Conservation (phyloP, 2,113 vertebrate species). For the Phrynosoma blainvillii region DNA sequence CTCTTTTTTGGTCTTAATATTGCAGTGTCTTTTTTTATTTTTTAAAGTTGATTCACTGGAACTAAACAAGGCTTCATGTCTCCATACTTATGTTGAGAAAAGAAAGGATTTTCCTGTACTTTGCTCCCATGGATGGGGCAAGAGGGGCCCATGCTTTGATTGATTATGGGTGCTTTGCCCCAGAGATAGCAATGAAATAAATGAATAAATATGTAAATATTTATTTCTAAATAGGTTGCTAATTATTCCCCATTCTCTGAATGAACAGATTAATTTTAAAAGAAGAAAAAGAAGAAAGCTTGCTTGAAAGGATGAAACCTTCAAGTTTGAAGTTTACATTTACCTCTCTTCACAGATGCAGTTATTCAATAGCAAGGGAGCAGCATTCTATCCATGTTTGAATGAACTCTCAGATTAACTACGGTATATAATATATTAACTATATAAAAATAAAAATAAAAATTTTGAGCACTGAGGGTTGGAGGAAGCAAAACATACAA, state of each 20-base stretch:
- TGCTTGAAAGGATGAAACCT: not conserved
- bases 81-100: not conserved
- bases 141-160: not conserved
- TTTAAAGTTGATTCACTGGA: not conserved
- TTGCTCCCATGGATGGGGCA: no score
- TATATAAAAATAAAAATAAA: not conserved
- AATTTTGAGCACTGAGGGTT: no score
- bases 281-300: not conserved
- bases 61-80: not conserved
- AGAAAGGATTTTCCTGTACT: not conserved
- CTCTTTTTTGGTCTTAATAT: not conserved
- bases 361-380: not conserved
- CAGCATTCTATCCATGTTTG: not conserved
- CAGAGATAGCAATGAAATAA: no score
- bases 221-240: no score
- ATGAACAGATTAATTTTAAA: no score
- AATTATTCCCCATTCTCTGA: not conserved
- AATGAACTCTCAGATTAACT: not conserved
- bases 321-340: not conserved
- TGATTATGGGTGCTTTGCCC: not conserved
- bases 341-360: not conserved
- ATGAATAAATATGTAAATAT: no score
- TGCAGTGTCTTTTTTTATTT: not conserved
- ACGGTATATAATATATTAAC: not conserved
- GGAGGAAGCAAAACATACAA: no score